Conservation (phyloP, 2,888 invertebrate species). For the Nomada hirtipes region DNA sequence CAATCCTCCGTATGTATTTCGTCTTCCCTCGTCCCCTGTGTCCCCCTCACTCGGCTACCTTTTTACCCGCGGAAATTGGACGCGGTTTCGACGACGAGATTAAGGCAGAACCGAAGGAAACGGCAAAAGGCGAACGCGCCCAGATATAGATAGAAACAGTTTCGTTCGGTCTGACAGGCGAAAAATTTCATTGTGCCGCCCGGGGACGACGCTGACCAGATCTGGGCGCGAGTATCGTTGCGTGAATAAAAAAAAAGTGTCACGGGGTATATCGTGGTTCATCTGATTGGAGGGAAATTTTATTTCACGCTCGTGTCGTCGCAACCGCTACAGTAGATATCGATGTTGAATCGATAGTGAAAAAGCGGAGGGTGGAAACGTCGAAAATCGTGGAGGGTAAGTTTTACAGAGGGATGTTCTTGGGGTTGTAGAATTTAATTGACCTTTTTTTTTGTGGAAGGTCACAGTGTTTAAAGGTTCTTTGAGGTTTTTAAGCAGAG, state of each 20-base stretch:
- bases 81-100: conserved; percentile 48
- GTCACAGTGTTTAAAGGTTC: too few relatives aligned
- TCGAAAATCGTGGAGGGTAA: conserved; percentile 6
- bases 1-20: too few relatives aligned
- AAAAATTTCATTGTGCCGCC: conserved; percentile 20
- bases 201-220: conserved; percentile 26
- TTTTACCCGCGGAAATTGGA: conserved; percentile 43
- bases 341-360: not conserved
- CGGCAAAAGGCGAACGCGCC: conserved; percentile 1
- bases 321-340: not conserved
- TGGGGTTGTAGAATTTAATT: too few relatives aligned
- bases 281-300: conserved; percentile 31
- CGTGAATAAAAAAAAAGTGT: not conserved
- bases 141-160: not conserved
- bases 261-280: not conserved
- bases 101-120: conserved; percentile 3
- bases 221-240: not conserved
- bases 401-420: too few relatives aligned
- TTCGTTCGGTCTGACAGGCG: conserved; percentile 1
- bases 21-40: not conserved
- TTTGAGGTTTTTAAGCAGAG: not conserved
- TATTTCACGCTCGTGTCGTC: conserved; percentile 36
- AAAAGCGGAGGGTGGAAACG: conserved; percentile 16
- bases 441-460: too few relatives aligned
- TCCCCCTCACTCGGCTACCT: not conserved